phyloP scores from a whole-genome alignment of 2,797 vertebrate genomes.

The Hirundo rustica region DNA sequence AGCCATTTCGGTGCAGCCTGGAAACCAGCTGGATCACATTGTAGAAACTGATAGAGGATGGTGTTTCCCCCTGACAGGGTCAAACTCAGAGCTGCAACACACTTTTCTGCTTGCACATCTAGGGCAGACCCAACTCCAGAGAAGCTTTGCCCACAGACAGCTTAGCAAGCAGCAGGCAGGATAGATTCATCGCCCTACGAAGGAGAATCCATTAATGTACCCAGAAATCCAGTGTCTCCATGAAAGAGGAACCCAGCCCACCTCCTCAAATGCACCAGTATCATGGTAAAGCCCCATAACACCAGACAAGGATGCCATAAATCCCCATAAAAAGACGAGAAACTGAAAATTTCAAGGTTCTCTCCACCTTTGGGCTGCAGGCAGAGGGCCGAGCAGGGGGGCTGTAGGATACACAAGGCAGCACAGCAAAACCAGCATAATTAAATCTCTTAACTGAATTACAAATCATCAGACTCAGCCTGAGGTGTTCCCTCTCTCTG shows the following conservation, averaged over 20 bases:
- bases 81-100: neutral
- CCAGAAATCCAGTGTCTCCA: neutral
- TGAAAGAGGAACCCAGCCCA: neutral
- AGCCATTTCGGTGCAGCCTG: rapidly evolving
- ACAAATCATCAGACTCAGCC: constrained; percentile 19
- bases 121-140: neutral
- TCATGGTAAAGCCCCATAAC: rapidly evolving
- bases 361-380: neutral
- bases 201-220: neutral
- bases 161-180: neutral
- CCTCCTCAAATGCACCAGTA: neutral
- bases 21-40: neutral
- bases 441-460: constrained; percentile 26
- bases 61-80: neutral
- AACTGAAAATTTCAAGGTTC: neutral
- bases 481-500: neutral
- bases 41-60: rapidly evolving
- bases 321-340: neutral
- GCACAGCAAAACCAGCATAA: constrained; percentile 5
- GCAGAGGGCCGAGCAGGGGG: neutral
- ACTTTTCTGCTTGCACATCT: neutral
- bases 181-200: neutral
- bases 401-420: neutral
- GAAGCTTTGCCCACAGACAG: neutral
- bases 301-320: neutral